Base-by-base conservation (phyloP, 2,113 vertebrate species). In the Ailuropoda melanoleuca region DNA sequence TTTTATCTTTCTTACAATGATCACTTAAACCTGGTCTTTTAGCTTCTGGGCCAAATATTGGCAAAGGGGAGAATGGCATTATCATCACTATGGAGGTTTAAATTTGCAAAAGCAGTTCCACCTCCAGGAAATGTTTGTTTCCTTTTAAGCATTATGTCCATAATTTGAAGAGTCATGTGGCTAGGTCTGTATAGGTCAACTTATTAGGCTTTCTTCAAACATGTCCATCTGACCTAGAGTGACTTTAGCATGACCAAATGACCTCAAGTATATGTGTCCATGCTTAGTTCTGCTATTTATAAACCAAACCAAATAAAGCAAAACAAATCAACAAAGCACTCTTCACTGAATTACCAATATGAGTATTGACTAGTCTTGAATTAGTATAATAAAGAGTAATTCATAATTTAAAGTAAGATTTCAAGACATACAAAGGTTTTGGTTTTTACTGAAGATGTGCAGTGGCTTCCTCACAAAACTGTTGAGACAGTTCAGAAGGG, bases 381-480 rank as follows among this genome's bases (percentile, higher is more conserved):
- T 90, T 83, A 70, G 26, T 77, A 55, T 87, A 91, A 50, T 83
- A 77, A 89, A 77, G 15, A 93, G 11, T 83, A 95, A 84, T 68
- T 66, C 3, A 75, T 86, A 86, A 90, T 39, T 95, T 86, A 86
- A 93, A 72, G 13, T 85, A 77, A 93, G 29, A 58, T 64, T 58
- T 74, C 29, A 91, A 84, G 24, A 97, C 74, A 92, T 56, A 72
- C 10, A 50, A 91, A 72, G 23, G 1, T 64, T 64, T 87, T 77
- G 37, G 3, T 46, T 93, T 96, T 92, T 46, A 85, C 46, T 9
- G 75, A 93, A 34, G 56, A 64, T 29, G 7, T 39, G 75, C 6
- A 90, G 15, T 66, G 37, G 0, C 29, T 90, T 93, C 24, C n/a
- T 92, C 31, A 77, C 9, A 95, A 96, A 93, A 26, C 9, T 86